Percentiles rank a stretch among this genome's conserved stretches.
Evolutionary conservation across 2,113 vertebrate genomes (phyloP).

Genomic region (Alethe diademata): DNA sequence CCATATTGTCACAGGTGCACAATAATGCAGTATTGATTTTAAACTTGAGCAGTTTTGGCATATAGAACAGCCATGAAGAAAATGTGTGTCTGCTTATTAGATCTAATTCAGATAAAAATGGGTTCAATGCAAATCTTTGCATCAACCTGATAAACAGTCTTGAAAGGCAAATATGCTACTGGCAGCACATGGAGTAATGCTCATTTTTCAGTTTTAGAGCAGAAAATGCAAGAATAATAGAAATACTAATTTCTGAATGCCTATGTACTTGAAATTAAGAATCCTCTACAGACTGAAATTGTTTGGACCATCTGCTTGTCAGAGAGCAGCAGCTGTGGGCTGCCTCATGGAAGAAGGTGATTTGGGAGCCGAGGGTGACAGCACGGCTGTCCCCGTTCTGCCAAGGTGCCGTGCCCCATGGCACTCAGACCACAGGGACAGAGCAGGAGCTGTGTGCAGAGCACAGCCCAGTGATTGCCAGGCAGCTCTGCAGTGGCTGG

Average conservation of each 20-base stretch:
- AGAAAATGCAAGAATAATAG: not conserved
- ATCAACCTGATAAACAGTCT: not conserved
- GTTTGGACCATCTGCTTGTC: not conserved
- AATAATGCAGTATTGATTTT: not conserved
- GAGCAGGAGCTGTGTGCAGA: not conserved
- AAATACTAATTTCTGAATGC: not conserved
- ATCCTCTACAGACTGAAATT: not conserved
- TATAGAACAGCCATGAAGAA: not conserved
- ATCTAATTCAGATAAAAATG: not conserved
- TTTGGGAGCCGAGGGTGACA: not conserved
- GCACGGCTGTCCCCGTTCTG: rapidly evolving
- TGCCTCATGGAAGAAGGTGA: not conserved
- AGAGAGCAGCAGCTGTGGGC: not conserved
- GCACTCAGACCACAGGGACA: not conserved
- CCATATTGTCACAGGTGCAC: not conserved
- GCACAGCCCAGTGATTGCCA: not conserved
- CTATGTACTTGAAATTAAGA: not conserved
- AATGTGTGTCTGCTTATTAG: not conserved
- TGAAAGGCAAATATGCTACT: not conserved
- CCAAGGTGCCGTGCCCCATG: not conserved
- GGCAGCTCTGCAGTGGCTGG: not conserved
- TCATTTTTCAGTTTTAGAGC: not conserved
- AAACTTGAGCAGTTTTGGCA: not conserved
- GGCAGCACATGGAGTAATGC: not conserved
- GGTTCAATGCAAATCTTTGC: not conserved